Percentiles rank a stretch among this genome's conserved stretches.
Evolutionary conservation across 2,113 vertebrate species (phyloP).

Genomic region (Panthera tigris): DNA sequence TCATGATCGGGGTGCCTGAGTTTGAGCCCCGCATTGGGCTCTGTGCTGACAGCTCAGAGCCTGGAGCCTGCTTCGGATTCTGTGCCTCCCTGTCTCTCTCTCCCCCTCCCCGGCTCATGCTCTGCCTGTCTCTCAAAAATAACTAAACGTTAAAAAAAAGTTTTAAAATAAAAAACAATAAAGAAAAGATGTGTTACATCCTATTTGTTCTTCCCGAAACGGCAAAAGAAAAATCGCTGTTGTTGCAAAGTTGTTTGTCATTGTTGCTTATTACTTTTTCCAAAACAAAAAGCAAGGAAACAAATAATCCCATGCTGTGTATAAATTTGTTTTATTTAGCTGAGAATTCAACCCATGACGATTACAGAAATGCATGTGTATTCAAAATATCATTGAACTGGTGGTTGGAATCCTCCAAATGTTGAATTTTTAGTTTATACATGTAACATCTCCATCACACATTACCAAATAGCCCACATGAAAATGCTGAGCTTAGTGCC

Average conservation of each 20-base stretch:
- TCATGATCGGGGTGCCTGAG: too few species aligned
- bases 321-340: background rate
- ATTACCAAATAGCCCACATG: background rate
- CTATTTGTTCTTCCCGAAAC: background rate
- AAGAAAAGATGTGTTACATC: background rate
- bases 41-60: too few species aligned
- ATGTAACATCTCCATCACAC: background rate
- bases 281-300: background rate
- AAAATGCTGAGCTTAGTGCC: background rate
- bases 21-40: too few species aligned
- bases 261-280: background rate
- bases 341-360: background rate
- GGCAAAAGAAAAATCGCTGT: background rate
- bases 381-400: background rate
- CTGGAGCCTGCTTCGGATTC: too few species aligned
- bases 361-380: background rate
- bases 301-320: background rate
- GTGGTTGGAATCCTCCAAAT: background rate
- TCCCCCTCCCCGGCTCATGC: too few species aligned
- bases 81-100: too few species aligned
- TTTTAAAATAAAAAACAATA: too few species aligned
- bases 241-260: background rate
- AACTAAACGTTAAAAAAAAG: too few species aligned
- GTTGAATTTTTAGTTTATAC: background rate
- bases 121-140: too few species aligned